Conservation (phyloP, 2,113 vertebrate species). For the Phaethon lepturus region DNA sequence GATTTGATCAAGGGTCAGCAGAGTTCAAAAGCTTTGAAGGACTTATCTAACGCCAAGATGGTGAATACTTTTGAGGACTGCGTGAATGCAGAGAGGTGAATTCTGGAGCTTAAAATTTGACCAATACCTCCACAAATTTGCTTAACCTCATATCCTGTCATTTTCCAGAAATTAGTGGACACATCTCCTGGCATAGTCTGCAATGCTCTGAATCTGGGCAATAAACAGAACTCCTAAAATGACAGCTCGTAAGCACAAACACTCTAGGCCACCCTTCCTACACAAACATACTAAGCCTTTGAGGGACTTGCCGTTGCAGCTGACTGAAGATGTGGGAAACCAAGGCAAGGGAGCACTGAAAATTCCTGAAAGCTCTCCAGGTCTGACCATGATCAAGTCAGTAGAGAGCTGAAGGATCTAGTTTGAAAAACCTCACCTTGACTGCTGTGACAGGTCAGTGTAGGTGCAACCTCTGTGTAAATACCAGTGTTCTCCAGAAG, state of each 20-base stretch:
- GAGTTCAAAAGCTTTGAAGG: background rate
- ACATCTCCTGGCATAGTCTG: background rate
- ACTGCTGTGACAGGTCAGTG: background rate
- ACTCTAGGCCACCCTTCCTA: background rate
- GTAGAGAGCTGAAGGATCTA: background rate
- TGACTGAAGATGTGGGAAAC: background rate
- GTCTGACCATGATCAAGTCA: rapidly evolving
- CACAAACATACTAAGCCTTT: background rate
- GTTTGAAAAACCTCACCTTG: background rate
- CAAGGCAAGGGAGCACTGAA: background rate
- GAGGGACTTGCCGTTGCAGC: background rate
- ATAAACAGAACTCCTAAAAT: background rate
- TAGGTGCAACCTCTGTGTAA: background rate
- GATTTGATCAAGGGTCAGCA: background rate
- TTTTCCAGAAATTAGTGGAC: background rate
- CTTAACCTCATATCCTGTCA: background rate
- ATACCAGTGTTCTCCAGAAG: background rate
- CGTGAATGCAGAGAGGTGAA: background rate
- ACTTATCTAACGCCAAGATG: too few species aligned
- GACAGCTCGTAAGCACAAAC: background rate
- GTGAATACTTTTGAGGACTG: background rate
- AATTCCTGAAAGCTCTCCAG: background rate
- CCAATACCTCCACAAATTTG: background rate
- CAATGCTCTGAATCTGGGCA: background rate
- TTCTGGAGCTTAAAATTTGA: background rate